Evolutionary conservation across 53 echinoderm and acorn worm species (phyloP).

Genomic region (Holothuria leucospilota): DNA sequence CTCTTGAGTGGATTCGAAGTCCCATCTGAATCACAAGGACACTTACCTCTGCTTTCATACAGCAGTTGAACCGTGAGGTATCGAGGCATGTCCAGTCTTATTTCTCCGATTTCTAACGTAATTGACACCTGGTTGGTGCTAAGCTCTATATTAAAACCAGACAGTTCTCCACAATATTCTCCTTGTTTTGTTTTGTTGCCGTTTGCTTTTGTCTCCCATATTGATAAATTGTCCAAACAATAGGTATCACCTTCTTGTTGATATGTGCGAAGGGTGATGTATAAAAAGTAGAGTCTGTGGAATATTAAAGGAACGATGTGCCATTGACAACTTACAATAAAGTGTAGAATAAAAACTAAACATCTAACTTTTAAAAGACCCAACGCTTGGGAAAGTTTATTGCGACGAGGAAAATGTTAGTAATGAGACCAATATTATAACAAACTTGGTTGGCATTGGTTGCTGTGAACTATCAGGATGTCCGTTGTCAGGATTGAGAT

Average conservation of each 20-base stretch:
- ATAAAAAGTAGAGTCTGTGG: not conserved
- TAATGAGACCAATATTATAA: no score
- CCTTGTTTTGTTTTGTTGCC: not conserved
- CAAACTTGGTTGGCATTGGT: no score
- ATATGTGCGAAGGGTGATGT: not conserved
- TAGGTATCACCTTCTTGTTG: not conserved
- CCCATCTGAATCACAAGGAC: no score
- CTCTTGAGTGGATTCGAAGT: no score
- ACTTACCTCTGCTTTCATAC: not conserved
- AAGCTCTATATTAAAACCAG: conserved; percentile 1
- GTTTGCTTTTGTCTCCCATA: not conserved
- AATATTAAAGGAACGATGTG: no score
- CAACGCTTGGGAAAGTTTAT: no score
- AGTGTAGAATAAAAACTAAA: no score
- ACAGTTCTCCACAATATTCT: conserved; percentile 2
- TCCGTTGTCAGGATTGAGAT: no score
- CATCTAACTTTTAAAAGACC: no score
- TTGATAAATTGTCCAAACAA: not conserved
- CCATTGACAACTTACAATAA: no score
- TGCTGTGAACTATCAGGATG: no score
- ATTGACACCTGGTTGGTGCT: not conserved
- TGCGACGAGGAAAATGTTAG: no score
- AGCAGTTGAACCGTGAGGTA: not conserved
- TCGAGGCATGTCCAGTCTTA: not conserved
- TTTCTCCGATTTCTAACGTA: not conserved